Evolutionary conservation across 2,113 vertebrate species (phyloP), one percentile per base, ranked within the genome.

Genomic region (Raja brachyura): DNA sequence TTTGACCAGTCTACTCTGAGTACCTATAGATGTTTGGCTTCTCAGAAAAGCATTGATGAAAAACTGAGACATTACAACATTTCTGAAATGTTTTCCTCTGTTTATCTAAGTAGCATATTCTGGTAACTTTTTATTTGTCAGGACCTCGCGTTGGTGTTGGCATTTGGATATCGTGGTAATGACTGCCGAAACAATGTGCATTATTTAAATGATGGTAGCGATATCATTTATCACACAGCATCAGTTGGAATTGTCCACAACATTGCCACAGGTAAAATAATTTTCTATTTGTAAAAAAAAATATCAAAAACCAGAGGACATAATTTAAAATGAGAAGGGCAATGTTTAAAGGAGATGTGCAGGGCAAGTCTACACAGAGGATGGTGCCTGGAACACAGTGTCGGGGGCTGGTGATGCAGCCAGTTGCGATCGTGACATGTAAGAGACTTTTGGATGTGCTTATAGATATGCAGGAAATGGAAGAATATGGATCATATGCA

Each of bases 161-260:
- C 99, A 54, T 99, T 99, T 95, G 99, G 99, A 94, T 99, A 99
- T 95, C 97, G 99, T 94, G 98, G 99, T 95, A 98, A 97, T 94
- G 99, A 99, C 96, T 99, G 98, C 95, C 98, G 99, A 93, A 99
- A 99, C 95, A 99, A 99, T 73, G 98, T 99, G 94, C 98, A 99
- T 96, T 99, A 99, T 95, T 96, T 99, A 96, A 99, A 99, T 92
- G 99, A 99, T 74, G 98, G 99, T 93, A 97, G 98, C 73, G 98
- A 99, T 94, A 98, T 99, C 93, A 97, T 99, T 95, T 99, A 99
- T 95, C 98, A 99, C 94, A 98, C 98, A 3, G 98, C 99, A 0
- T 99, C 98, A 4, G 22, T 99, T 85, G 98, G 98, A 92, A 98
- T 99, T 93, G 97, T 99, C 94, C 97, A 98, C 94, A 99, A 99